Conservation (phyloP, 2,888 invertebrate species). For the Cyrtodaria siliqua region DNA sequence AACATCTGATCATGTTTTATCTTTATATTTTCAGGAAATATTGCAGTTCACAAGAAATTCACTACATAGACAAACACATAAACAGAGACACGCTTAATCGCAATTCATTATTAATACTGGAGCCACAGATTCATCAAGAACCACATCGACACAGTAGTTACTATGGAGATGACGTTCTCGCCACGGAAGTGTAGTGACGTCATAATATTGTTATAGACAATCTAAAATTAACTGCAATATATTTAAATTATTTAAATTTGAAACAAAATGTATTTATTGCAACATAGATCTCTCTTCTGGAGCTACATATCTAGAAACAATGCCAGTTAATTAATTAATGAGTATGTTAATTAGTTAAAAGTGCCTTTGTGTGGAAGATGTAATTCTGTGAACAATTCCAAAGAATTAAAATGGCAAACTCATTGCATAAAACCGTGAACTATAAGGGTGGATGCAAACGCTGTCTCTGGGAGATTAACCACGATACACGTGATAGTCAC, state of each 20-base stretch:
- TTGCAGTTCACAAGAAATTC: constrained; percentile 66
- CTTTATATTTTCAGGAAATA: constrained; percentile 69
- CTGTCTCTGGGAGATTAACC: constrained; percentile 62
- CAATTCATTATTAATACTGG: constrained; percentile 72
- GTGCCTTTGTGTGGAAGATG: constrained; percentile 21
- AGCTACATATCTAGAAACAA: constrained; percentile 45
- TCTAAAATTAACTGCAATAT: constrained; percentile 60
- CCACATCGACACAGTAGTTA: constrained; percentile 69
- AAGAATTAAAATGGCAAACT: constrained; percentile 59
- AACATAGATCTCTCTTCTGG: constrained; percentile 50
- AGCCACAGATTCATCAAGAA: constrained; percentile 63
- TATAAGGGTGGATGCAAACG: constrained; percentile 57
- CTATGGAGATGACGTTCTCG: constrained; percentile 74
- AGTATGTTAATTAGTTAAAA: neutral
- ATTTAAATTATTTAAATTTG: constrained; percentile 60
- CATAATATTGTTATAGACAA: constrained; percentile 48
- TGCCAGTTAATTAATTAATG: neutral
- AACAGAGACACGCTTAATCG: constrained; percentile 67
- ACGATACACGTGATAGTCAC: constrained; percentile 47
- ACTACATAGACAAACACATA: constrained; percentile 68
- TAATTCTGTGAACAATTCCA: constrained; percentile 44
- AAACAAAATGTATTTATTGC: constrained; percentile 56
- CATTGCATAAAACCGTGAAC: constrained; percentile 32
- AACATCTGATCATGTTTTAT: too few relatives aligned
- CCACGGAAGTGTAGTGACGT: constrained; percentile 75